Base-by-base conservation (phyloP, 2,888 invertebrate genomes). In the Mesorhabditis spiculigera region DNA sequence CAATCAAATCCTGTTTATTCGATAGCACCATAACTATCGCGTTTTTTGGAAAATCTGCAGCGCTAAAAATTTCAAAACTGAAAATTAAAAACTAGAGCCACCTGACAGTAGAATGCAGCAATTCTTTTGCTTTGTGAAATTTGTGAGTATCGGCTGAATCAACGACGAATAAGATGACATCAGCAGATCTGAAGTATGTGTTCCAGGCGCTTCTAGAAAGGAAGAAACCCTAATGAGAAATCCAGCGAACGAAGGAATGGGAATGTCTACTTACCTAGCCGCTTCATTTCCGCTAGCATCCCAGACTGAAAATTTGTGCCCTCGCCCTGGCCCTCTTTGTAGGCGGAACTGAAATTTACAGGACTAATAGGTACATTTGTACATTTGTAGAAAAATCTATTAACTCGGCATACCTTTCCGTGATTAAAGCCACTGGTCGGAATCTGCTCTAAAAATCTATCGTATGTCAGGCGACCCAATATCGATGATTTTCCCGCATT, bases 151-250 rank as follows among this genome's bases (percentile, higher is more conserved):
- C 58, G n/a, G 58, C 58, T n/a, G 58, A 50, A 50, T 50, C 58
- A n/a, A 50, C 58, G 3, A 50, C 58, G n/a, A 50, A 50, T n/a
- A 50, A 50, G 58, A 50, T 50, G 58, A 50, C 58, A n/a, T 50
- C 58, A 13, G 58, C 58, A 50, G 58, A 10, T 50, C n/a, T 50
- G 10, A n/a, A 50, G n/a, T 50, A 50, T 1, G 58, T 50, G 3
- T n/a, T 50, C 58, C 58, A 50, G n/a, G 58, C 58, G 8, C 10
- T 50, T 50, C 58, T 50, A n/a, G n/a, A 50, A 28, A 28, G 1
- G 28, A 28, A 28, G 28, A 28, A 28, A 28, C 28, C 28, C 28
- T 1, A 28, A 28, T 28, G 28, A 28, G n/a, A 28, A 28, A 28
- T 28, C 3, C 28, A 28, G 28, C 1, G 28, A 28, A 28, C 28